These are phyloP conservation scores for Hippoglossus hippoglossus DNA, from an alignment of 2,797 vertebrate species.

Conservation along the genomic window DNA sequence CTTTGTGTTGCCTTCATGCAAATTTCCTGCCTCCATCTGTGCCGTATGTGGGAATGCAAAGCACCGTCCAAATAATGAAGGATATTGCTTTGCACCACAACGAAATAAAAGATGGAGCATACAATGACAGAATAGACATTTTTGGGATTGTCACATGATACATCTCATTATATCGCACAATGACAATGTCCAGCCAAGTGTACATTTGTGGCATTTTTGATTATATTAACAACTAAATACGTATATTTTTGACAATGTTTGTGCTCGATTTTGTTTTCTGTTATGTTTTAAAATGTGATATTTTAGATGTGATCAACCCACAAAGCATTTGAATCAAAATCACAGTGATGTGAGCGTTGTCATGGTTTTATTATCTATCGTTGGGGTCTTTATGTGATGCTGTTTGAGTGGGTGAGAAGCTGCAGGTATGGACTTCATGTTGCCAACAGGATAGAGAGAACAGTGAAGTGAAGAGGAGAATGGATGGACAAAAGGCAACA, in stretches of 20 bases:
- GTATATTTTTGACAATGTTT: neutral
- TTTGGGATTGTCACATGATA: too few relatives aligned
- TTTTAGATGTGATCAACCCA: neutral
- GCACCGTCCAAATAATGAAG: too few relatives aligned
- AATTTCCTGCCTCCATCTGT: too few relatives aligned
- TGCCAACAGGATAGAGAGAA: slow-evolving; percentile 19
- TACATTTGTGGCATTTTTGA: too few relatives aligned
- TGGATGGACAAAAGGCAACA: slow-evolving; percentile 40
- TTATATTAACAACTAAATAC: too few relatives aligned
- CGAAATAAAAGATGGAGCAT: too few relatives aligned
- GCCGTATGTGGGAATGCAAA: too few relatives aligned
- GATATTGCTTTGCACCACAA: too few relatives aligned
- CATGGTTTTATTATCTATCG: neutral
- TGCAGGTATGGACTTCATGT: neutral
- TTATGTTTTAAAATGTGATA: neutral
- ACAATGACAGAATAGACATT: too few relatives aligned
- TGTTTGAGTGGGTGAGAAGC: slow-evolving; percentile 11
- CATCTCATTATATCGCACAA: too few relatives aligned
- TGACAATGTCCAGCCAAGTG: too few relatives aligned
- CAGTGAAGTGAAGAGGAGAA: slow-evolving; percentile 21
- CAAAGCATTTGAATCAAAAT: neutral
- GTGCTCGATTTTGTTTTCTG: neutral
- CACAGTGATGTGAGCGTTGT: neutral
- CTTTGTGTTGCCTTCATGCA: too few relatives aligned
- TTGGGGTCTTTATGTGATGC: neutral